Percentiles rank a stretch among this genome's conserved stretches.
These are phyloP conservation scores for Tetranychus truncatus DNA, from an alignment of 2,888 invertebrate species.

Conservation along the genomic window DNA sequence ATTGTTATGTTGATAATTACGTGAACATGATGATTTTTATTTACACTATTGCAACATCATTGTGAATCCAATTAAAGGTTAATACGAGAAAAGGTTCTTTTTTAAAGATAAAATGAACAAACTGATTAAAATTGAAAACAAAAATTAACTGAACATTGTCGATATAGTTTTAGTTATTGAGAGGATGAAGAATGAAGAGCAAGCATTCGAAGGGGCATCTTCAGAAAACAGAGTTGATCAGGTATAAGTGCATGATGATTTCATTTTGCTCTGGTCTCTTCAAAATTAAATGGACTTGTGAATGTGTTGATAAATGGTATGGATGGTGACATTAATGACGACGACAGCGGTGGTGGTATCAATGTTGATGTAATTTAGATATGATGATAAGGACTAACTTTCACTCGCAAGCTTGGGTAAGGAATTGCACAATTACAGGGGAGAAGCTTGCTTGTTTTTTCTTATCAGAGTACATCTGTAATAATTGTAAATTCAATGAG, in stretches of 20 bases:
- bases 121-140: constrained; percentile 6
- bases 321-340: not conserved
- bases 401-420: not conserved
- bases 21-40: not conserved
- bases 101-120: constrained; percentile 1
- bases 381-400: not conserved
- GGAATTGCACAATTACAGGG: not conserved
- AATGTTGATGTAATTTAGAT: constrained; percentile 8
- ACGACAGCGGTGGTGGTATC: not conserved
- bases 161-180: not conserved
- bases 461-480: not conserved
- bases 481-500: not conserved
- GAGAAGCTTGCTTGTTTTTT: not conserved
- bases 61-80: not conserved
- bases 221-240: not conserved
- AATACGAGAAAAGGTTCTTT: constrained; percentile 6
- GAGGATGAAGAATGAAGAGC: constrained; percentile 2
- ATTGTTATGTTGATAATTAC: not conserved
- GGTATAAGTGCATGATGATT: not conserved
- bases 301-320: not conserved
- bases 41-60: not conserved
- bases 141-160: constrained; percentile 3
- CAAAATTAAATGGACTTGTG: not conserved
- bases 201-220: not conserved
- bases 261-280: not conserved